Evolutionary conservation across 2,888 invertebrate species (phyloP).

Genomic region (Andrena marginata): DNA sequence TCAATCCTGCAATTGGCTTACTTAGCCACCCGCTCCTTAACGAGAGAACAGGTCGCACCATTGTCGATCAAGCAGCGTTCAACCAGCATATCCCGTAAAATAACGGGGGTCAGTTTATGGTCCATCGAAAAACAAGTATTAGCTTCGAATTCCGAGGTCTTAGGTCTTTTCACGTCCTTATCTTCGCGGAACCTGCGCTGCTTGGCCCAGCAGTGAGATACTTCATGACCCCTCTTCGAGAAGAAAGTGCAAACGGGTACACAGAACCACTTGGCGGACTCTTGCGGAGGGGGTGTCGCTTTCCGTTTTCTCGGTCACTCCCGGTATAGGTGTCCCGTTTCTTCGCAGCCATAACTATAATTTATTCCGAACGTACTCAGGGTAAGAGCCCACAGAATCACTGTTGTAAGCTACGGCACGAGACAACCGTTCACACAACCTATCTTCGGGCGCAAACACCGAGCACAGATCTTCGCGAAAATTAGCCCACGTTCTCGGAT

Average conservation of each 20-base stretch:
- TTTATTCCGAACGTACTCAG: conserved; percentile 8
- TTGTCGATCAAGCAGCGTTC: too few relatives aligned
- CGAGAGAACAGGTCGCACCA: too few relatives aligned
- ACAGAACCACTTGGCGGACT: background rate
- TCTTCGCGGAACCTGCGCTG: too few relatives aligned
- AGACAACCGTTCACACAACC: background rate
- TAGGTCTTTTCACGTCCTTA: too few relatives aligned
- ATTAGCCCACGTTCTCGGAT: conserved; percentile 24
- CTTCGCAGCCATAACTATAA: background rate
- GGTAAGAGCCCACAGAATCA: background rate
- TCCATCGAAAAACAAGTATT: too few relatives aligned
- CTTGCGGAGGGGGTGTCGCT: background rate
- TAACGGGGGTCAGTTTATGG: too few relatives aligned
- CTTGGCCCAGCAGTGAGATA: too few relatives aligned
- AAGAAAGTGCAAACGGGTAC: background rate
- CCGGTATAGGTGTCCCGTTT: background rate
- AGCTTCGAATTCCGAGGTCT: too few relatives aligned
- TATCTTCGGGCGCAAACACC: conserved; percentile 8
- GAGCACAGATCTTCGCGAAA: conserved; percentile 22
- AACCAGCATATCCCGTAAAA: too few relatives aligned
- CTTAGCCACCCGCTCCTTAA: too few relatives aligned
- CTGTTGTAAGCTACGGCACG: conserved; percentile 15
- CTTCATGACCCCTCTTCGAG: too few relatives aligned
- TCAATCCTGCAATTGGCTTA: too few relatives aligned
- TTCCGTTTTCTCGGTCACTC: conserved; percentile 16